A percentile compares a stretch with the other conserved stretches of the same genome.
Evolutionary conservation across 2,797 vertebrate genomes (phyloP).

Genomic region (Tympanoctomys barrerae): DNA sequence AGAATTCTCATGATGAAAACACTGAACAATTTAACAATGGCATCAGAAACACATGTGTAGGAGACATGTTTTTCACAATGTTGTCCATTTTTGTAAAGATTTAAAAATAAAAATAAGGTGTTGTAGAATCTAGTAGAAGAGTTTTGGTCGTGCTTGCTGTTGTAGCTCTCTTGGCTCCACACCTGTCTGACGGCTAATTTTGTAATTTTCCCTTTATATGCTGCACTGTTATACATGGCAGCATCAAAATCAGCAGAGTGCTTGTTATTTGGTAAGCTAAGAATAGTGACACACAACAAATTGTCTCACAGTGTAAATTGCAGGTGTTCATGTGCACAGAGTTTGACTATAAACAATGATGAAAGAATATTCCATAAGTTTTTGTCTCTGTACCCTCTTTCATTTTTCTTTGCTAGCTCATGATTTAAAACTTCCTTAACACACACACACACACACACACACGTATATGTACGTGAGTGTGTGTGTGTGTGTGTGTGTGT

Average conservation of each 20-base stretch:
- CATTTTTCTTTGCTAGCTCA: background rate
- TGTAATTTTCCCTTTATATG: background rate
- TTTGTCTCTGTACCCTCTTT: background rate
- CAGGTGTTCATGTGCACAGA: background rate
- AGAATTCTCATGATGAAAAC: background rate
- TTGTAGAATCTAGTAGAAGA: background rate
- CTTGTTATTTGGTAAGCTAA: background rate
- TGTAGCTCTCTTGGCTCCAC: background rate
- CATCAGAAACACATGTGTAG: background rate
- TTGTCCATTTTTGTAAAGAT: background rate
- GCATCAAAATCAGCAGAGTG: background rate
- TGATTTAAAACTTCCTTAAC: background rate
- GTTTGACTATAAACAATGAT: background rate
- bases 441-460: background rate
- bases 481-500: background rate
- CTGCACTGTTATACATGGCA: background rate
- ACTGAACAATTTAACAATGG: background rate
- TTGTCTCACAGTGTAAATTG: background rate
- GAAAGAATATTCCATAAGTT: background rate
- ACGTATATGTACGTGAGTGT: too few relatives aligned
- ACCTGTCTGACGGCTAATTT: background rate
- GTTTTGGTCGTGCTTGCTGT: background rate
- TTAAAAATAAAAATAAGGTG: slow-evolving; percentile 14
- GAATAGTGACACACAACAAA: background rate
- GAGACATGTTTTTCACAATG: background rate